Percentiles rank a stretch among this genome's conserved stretches.
Evolutionary conservation across 2,113 vertebrate genomes (phyloP).

Genomic region (Epinephelus lanceolatus): DNA sequence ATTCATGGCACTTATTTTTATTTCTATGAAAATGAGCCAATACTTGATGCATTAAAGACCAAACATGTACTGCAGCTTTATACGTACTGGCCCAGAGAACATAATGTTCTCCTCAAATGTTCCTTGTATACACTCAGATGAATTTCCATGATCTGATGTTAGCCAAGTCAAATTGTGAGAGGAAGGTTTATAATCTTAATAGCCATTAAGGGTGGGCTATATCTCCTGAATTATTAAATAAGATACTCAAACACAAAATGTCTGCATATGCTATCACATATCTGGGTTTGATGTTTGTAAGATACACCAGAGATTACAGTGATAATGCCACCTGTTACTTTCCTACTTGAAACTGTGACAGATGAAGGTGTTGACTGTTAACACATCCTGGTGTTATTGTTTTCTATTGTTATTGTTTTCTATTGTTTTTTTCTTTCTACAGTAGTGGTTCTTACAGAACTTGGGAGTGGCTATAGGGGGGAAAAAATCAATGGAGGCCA

Average conservation of each 20-base stretch:
- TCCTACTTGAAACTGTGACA: neutral
- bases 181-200: neutral
- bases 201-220: neutral
- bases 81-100: neutral
- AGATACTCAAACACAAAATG: neutral
- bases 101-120: neutral
- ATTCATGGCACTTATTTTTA: no score
- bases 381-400: neutral
- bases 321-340: neutral
- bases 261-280: neutral
- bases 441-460: no score
- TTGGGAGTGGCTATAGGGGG: no score
- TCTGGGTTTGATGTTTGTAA: neutral
- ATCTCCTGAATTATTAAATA: constrained; percentile 3
- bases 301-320: neutral
- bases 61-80: neutral
- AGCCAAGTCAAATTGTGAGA: neutral
- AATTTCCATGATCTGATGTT: neutral
- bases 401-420: neutral
- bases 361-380: neutral
- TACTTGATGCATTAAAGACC: neutral
- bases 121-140: neutral
- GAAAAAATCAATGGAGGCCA: no score
- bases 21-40: no score
- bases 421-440: neutral